These are phyloP conservation scores for Drosophila athabasca DNA, from an alignment of 1,140 invertebrate species.

Conservation along the genomic window DNA sequence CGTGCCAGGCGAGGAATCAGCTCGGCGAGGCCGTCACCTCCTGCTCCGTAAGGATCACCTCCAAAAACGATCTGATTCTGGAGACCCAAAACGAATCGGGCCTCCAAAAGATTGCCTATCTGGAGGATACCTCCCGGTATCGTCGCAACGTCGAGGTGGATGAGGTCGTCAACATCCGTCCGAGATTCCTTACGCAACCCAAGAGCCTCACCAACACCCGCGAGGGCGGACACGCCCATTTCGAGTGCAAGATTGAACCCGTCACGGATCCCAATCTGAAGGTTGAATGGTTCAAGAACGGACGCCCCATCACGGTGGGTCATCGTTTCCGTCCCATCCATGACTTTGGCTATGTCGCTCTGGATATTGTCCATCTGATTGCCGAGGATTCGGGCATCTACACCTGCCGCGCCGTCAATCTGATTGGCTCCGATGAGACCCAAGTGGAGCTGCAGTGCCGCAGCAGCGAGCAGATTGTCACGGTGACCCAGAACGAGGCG, in stretches of 20 bases:
- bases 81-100: slow-evolving; percentile 94
- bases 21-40: slow-evolving; percentile 97
- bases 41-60: slow-evolving; percentile 93
- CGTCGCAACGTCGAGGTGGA: slow-evolving; percentile 92
- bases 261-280: slow-evolving; percentile 96
- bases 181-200: slow-evolving; percentile 92
- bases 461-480: slow-evolving; percentile 91
- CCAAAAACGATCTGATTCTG: slow-evolving; percentile 93
- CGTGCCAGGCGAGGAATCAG: slow-evolving; percentile 95
- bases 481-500: slow-evolving; percentile 92
- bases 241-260: slow-evolving; percentile 98
- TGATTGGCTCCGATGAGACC: slow-evolving; percentile 94
- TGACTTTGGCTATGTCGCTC: slow-evolving; percentile 97
- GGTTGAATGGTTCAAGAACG: slow-evolving; percentile 97
- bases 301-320: slow-evolving; percentile 93
- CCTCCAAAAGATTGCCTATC: slow-evolving; percentile 94
- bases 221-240: slow-evolving; percentile 97
- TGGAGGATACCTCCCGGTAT: slow-evolving; percentile 94
- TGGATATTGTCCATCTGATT: slow-evolving; percentile 95
- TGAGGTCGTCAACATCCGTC: slow-evolving; percentile 92
- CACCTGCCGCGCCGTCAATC: slow-evolving; percentile 94
- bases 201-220: slow-evolving; percentile 92
- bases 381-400: slow-evolving; percentile 97
- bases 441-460: slow-evolving; percentile 89
- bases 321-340: slow-evolving; percentile 97